Evolutionary conservation across 1,140 invertebrate species (phyloP), one percentile per base, ranked within the genome.

Genomic region (Trachelipus rathkii): DNA sequence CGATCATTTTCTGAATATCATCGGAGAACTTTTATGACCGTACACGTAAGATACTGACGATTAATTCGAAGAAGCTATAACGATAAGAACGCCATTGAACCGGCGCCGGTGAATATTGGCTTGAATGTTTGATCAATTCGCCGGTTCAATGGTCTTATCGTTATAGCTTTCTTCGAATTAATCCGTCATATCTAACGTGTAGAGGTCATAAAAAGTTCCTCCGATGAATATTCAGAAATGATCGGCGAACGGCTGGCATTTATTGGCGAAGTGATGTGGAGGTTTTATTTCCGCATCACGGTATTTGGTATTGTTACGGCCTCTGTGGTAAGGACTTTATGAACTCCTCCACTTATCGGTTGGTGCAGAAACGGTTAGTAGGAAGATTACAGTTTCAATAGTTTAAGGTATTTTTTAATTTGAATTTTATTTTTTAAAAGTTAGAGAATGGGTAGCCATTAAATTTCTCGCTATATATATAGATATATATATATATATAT

Each of bases 261-360:
- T 95, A 95, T 84, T 96, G 94, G 94, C 93, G n/a, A 94, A 84
- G 81, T 94, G 7, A 94, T 91, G 0, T 96, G 95, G 94, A 87
- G 93, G 78, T 95, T 91, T 85, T 87, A 95, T 78, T 93, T 93
- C 0, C 95, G 95, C 0, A 84, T 89, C 70, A 92, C 95, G 78
- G 94, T 96, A 88, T 86, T 89, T 80, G 86, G 89, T 77, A 92
- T 96, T 80, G 86, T 96, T 60, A 84, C 90, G 21, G 91, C 92
- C 0, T 95, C 93, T 3, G 87, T 96, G 50, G 85, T 71, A 92
- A 91, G 79, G 94, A 93, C 89, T 86, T 93, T 72, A 88, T 91
- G 53, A 89, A 91, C n/a, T 69, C 92, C 90, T 83, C 93, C 93
- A 89, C 88, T 13, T 96, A 96, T 83, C 87, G 93, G 93, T 15